Conservation (phyloP, 2,113 vertebrate genomes). For the Piliocolobus tephrosceles region DNA sequence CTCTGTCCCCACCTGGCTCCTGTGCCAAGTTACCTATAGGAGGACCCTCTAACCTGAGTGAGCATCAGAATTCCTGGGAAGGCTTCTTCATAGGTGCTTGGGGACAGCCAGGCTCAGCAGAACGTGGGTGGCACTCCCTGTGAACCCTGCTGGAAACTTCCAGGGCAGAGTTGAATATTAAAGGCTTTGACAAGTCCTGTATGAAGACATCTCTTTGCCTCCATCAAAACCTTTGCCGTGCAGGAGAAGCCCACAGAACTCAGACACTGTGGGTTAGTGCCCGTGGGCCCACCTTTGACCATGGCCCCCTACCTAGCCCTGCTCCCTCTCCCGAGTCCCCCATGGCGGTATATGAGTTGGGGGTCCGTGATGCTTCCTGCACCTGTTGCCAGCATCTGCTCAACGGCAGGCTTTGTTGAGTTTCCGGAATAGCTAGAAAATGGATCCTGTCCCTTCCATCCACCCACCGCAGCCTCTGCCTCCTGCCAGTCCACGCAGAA, state of each 20-base stretch:
- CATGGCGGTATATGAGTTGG: background rate
- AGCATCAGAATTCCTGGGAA: no score
- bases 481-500: background rate
- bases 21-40: rapidly evolving
- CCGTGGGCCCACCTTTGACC: background rate
- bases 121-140: rapidly evolving
- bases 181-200: background rate
- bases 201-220: background rate
- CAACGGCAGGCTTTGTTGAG: background rate
- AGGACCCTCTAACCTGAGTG: background rate
- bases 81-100: background rate
- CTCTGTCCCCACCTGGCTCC: rapidly evolving
- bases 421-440: background rate
- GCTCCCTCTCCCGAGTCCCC: background rate
- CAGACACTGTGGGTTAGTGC: background rate
- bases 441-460: background rate
- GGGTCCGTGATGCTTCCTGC: background rate
- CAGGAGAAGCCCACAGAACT: background rate
- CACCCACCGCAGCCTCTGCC: rapidly evolving
- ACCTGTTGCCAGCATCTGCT: background rate
- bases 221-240: background rate
- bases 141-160: background rate
- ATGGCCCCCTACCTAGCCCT: background rate
- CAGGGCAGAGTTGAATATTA: background rate
- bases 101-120: background rate